Evolutionary conservation across 2,797 vertebrate species (phyloP), one percentile per base, ranked within the genome.

Genomic region (Halcyon leucocephala): DNA sequence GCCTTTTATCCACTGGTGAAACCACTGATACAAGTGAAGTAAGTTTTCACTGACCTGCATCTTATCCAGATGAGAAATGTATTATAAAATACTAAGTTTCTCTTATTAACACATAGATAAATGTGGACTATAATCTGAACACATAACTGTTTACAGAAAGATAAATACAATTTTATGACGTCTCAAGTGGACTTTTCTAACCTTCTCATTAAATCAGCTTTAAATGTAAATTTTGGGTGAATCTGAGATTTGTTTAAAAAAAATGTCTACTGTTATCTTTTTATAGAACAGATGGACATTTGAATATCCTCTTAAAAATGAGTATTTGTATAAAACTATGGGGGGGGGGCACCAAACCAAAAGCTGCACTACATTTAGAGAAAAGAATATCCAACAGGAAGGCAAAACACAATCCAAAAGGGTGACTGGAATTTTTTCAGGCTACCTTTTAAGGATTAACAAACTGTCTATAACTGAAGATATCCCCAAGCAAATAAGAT

Each of bases 231-330:
- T 51, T 78, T 24, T 46, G 22, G 77, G 7, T 81, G 57, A 74
- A 84, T 54, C 35, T 65, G 37, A 82, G 64, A 82, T 77, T 80
- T 82, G 13, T 89, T 94, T 82, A 31, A 93, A 93, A 90, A 87
- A 65, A 8, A 8, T 37, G 44, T 60, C 52, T 86, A 90, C 44
- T 71, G 31, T 25, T 87, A 84, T 29, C 29, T 93, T 84, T 94
- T 89, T 87, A 85, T 54, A 82, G 71, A 95, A 92, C 82, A 92
- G 84, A 93, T 77, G 82, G 87, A 60, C 64, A 90, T 94, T 90
- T 93, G 37, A 93, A 79, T 90, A 91, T 79, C 80, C 70, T 54
- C 74, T 77, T 87, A 44, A 85, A 95, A 94, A 82, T 51, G 10
- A 66, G 29, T 80, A 73, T 86, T 92, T 89, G 49, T 82, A 4